phyloP scores from a whole-genome alignment of 2,113 vertebrate species.

The Cavia aperea region DNA sequence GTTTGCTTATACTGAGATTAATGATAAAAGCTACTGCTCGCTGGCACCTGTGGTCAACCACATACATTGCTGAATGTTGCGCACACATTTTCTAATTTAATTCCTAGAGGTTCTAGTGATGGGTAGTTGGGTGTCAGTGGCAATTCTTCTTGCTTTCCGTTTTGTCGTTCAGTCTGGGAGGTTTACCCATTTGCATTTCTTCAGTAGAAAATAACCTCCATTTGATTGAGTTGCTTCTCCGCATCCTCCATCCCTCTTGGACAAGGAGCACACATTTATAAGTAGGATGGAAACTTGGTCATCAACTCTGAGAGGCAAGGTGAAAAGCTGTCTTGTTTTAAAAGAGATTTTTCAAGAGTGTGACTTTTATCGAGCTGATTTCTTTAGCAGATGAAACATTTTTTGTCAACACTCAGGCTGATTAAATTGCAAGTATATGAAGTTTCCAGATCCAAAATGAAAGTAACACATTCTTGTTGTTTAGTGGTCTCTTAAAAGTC shows the following conservation, averaged over 20 bases:
- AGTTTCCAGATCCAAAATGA: constrained; percentile 59
- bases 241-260: neutral
- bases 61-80: neutral
- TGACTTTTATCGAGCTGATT: neutral
- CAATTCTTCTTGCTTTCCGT: neutral
- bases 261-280: constrained; percentile 4
- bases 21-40: neutral
- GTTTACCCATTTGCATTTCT: constrained; percentile 27
- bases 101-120: neutral
- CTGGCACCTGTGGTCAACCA: neutral
- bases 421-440: constrained; percentile 45
- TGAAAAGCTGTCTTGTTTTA: neutral
- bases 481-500: constrained; percentile 61
- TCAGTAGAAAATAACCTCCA: constrained; percentile 32
- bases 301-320: neutral
- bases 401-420: constrained; percentile 47
- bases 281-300: constrained; percentile 21
- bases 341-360: neutral
- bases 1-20: neutral
- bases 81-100: neutral
- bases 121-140: neutral
- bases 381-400: neutral
- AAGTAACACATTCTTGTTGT: constrained; percentile 53
- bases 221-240: constrained; percentile 5
- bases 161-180: neutral